Conservation (phyloP, 2,113 vertebrate species). For the Rissa tridactyla region DNA sequence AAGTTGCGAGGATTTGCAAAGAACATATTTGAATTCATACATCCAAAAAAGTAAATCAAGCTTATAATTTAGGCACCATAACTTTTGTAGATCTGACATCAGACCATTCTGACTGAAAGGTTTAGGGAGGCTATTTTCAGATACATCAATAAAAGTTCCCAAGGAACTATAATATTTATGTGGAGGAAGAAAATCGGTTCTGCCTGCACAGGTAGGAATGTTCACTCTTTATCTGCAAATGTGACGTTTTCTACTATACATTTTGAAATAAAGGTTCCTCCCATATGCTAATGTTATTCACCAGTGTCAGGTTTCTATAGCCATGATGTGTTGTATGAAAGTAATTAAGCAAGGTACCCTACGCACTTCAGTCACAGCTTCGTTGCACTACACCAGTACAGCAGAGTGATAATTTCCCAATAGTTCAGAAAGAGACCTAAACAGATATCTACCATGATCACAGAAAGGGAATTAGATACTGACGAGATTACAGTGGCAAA, state of each 20-base stretch:
- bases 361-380: not conserved
- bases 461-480: not conserved
- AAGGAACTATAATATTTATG: not conserved
- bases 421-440: not conserved
- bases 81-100: slow-evolving; percentile 14
- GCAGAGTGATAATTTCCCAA: not conserved
- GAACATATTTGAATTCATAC: slow-evolving; percentile 21
- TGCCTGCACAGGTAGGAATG: not conserved
- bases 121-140: slow-evolving; percentile 4
- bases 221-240: slow-evolving; percentile 12
- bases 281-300: not conserved
- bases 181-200: not conserved
- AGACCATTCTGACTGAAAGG: not conserved
- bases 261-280: not conserved
- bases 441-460: not conserved
- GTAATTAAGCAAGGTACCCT: not conserved
- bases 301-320: not conserved
- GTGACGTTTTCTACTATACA: not conserved
- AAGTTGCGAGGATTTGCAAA: slow-evolving; percentile 44
- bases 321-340: not conserved
- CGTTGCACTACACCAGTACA: not conserved
- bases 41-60: slow-evolving; percentile 39
- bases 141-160: slow-evolving; percentile 8
- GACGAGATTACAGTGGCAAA: not conserved
- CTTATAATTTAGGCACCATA: slow-evolving; percentile 24